Evolutionary conservation across 2,797 vertebrate genomes (phyloP).

Genomic region (Sebastes dallii): DNA sequence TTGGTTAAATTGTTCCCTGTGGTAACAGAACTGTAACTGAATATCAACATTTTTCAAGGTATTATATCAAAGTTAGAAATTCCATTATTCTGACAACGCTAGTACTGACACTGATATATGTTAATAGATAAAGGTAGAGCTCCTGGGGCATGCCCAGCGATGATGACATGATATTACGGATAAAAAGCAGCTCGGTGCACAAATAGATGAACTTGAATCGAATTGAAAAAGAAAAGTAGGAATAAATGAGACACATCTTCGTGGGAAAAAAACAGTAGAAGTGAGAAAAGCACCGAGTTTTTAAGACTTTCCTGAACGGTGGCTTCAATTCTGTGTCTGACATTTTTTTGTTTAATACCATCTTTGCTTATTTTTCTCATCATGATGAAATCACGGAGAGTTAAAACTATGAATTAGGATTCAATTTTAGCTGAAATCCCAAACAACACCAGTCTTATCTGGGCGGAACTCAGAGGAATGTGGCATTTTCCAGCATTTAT

Average conservation of each 20-base stretch:
- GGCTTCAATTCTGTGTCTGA: not conserved
- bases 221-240: not conserved
- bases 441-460: not conserved
- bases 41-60: too few species aligned
- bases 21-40: too few species aligned
- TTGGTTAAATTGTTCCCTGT: too few species aligned
- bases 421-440: not conserved
- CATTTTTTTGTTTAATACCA: not conserved
- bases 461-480: not conserved
- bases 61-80: too few species aligned
- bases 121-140: constrained; percentile 1
- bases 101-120: too few species aligned
- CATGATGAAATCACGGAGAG: not conserved
- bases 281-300: not conserved
- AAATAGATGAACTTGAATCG: constrained; percentile 23
- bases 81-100: too few species aligned
- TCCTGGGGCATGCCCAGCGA: not conserved
- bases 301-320: not conserved
- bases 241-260: not conserved
- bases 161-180: constrained; percentile 30
- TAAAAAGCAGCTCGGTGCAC: constrained; percentile 15
- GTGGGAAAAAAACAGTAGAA: not conserved
- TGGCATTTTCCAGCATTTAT: not conserved
- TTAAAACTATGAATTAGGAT: not conserved
- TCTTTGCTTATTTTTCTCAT: not conserved